Evolutionary conservation across 1,140 invertebrate species (phyloP).

Genomic region (Drosophila punjabiensis): DNA sequence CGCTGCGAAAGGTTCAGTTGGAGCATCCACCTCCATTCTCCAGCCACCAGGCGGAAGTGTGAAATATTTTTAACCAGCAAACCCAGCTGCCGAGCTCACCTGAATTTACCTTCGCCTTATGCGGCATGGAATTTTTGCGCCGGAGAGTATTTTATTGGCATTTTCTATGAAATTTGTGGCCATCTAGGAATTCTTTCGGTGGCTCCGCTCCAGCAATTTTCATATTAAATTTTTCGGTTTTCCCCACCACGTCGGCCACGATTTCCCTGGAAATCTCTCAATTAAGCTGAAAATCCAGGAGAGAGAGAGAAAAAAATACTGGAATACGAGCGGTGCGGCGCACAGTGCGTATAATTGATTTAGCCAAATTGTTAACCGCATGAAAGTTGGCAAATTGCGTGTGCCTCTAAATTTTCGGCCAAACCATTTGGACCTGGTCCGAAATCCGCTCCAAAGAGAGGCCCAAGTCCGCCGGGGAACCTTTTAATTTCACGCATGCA

Average conservation of each 20-base stretch:
- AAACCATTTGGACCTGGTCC: slow-evolving; percentile 8
- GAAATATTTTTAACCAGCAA: slow-evolving; percentile 67
- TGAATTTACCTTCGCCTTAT: slow-evolving; percentile 54
- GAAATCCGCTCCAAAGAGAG: slow-evolving; percentile 11
- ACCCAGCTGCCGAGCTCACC: slow-evolving; percentile 13
- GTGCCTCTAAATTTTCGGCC: slow-evolving; percentile 30
- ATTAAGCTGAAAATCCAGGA: slow-evolving; percentile 61
- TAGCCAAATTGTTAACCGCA: slow-evolving; percentile 76
- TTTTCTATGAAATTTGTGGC: slow-evolving; percentile 74
- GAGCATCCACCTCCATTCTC: neutral
- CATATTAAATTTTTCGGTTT: slow-evolving; percentile 52
- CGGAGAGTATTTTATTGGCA: slow-evolving; percentile 79
- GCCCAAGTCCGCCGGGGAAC: slow-evolving; percentile 28
- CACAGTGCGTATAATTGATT: slow-evolving; percentile 71
- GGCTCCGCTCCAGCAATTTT: slow-evolving; percentile 43
- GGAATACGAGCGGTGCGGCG: slow-evolving; percentile 23
- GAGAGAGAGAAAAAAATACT: slow-evolving; percentile 5
- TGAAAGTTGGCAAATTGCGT: slow-evolving; percentile 69
- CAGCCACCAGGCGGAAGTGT: slow-evolving; percentile 61
- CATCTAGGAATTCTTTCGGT: slow-evolving; percentile 55
- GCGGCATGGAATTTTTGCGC: slow-evolving; percentile 72
- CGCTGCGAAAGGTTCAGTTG: slow-evolving; percentile 53
- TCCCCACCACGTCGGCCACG: neutral
- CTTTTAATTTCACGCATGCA: slow-evolving; percentile 75
- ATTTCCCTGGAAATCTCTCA: slow-evolving; percentile 59